Evolutionary conservation across 2,113 vertebrate genomes (phyloP).

Genomic region (Syrmaticus mikado): DNA sequence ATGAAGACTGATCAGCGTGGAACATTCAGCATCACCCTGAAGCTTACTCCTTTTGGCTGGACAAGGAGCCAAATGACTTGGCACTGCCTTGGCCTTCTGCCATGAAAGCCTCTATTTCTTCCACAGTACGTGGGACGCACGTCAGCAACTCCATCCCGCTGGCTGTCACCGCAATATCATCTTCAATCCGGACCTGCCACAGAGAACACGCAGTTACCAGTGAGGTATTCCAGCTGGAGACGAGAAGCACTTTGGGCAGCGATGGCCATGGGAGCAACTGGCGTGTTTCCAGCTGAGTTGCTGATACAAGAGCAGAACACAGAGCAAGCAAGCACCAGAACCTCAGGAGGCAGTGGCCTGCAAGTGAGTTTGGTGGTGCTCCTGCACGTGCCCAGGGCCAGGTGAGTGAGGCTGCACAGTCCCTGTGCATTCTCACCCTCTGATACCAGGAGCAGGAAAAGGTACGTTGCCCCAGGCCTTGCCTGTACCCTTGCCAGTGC

Average conservation of each 20-base stretch:
- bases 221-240: neutral
- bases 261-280: rapidly evolving
- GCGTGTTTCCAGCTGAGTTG: rapidly evolving
- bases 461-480: neutral
- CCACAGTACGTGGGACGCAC: conserved; percentile 92
- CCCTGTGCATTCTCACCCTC: neutral
- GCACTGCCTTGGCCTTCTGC: conserved; percentile 54
- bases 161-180: conserved; percentile 88
- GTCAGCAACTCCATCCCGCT: conserved; percentile 90
- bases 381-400: neutral
- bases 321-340: neutral
- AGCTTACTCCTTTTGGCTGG: conserved; percentile 43
- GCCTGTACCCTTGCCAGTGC: neutral
- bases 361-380: neutral
- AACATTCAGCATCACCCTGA: neutral
- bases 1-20: neutral
- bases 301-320: neutral
- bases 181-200: conserved; percentile 93
- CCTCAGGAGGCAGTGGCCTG: neutral
- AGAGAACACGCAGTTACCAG: neutral
- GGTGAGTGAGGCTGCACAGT: neutral
- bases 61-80: conserved; percentile 68
- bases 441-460: neutral
- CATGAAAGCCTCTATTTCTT: conserved; percentile 95
- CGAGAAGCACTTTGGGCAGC: neutral